Evolutionary conservation across 1,140 invertebrate species (phyloP).

Genomic region (Contarinia nasturtii): DNA sequence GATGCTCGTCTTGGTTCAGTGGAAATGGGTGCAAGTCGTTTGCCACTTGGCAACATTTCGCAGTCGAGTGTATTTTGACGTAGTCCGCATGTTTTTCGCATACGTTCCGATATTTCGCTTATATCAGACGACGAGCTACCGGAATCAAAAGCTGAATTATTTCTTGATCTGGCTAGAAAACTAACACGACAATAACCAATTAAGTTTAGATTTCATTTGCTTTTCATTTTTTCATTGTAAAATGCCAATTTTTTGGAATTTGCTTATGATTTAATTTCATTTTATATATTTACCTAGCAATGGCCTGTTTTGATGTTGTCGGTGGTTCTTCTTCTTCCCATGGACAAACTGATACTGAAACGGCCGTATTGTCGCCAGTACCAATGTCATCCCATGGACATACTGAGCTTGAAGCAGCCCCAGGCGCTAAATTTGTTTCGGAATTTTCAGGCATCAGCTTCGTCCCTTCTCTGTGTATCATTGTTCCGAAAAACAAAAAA

Average conservation of each 20-base stretch:
- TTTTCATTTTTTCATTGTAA: no score
- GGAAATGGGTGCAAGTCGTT: constrained; percentile 13
- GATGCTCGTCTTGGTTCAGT: constrained; percentile 23
- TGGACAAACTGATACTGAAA: constrained; percentile 15
- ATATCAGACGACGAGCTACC: constrained; percentile 50
- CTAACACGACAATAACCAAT: no score
- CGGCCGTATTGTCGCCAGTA: constrained; percentile 7
- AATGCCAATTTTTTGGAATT: background rate
- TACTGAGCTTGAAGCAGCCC: constrained; percentile 28
- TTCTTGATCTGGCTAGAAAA: constrained; percentile 8
- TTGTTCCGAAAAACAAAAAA: background rate
- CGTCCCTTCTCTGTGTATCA: constrained; percentile 10
- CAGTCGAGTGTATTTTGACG: constrained; percentile 40
- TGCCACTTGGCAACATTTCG: constrained; percentile 13
- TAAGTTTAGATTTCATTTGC: background rate
- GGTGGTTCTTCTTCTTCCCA: constrained; percentile 12
- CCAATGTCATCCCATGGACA: constrained; percentile 41
- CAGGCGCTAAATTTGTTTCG: constrained; percentile 21
- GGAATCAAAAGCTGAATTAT: constrained; percentile 26
- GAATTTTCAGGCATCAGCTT: constrained; percentile 13
- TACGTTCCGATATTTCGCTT: constrained; percentile 34
- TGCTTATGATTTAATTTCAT: background rate
- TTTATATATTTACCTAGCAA: constrained; percentile 1
- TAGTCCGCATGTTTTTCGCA: constrained; percentile 32
- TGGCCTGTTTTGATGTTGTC: background rate